phyloP scores from a whole-genome alignment of 2,888 invertebrate species.

The Hydriomena furcata region DNA sequence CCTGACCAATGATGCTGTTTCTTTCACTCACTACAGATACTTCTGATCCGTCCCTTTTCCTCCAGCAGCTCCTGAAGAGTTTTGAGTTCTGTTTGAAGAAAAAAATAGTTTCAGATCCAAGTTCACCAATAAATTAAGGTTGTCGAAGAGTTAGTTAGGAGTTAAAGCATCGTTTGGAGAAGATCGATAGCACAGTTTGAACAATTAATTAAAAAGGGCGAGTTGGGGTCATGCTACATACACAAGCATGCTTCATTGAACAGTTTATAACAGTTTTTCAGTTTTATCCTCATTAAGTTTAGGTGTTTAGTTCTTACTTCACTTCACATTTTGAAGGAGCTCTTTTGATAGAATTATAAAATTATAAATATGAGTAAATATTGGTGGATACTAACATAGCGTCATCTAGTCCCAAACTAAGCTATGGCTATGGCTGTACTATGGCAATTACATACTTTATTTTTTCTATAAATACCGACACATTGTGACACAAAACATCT shows the following conservation, averaged over 20 bases:
- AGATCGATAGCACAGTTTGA: conserved; percentile 3
- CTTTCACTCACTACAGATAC: conserved; percentile 75
- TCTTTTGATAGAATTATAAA: no score
- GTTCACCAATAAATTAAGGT: conserved; percentile 22
- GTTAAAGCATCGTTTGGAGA: neutral
- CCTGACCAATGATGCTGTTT: conserved; percentile 67
- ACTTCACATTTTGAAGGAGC: no score
- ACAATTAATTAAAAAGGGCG: neutral
- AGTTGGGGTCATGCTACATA: neutral
- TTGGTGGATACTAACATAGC: no score
- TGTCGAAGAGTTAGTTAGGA: conserved; percentile 9
- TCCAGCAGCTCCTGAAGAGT: conserved; percentile 63
- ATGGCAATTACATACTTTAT: no score
- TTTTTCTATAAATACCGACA: no score
- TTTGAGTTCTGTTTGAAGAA: conserved; percentile 59
- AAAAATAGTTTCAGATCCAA: conserved; percentile 17
- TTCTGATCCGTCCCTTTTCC: conserved; percentile 72
- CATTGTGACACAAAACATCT: no score
- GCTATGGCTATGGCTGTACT: no score
- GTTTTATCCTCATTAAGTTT: no score
- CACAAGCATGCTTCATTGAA: neutral
- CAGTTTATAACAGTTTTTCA: no score
- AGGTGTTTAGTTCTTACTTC: no score
- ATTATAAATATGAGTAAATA: no score
- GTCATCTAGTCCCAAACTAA: no score